Evolutionary conservation across 2,888 invertebrate genomes (phyloP).

Genomic region (Danaus chrysippus): DNA sequence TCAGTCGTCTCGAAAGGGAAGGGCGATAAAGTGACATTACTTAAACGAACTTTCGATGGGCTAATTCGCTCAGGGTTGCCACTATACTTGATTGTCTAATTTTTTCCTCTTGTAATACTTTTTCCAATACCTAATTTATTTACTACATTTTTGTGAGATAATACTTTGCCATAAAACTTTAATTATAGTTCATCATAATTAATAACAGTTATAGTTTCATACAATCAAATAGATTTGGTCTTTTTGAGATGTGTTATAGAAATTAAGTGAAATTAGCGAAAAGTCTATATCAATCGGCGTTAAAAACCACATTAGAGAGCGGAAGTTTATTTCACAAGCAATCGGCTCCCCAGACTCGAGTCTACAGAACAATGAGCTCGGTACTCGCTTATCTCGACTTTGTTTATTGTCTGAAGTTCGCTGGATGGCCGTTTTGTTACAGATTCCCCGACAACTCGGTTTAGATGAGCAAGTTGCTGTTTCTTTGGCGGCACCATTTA

Average conservation of each 20-base stretch:
- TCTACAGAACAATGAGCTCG: constrained; percentile 53
- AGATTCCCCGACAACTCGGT: constrained; percentile 60
- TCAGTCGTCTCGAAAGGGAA: constrained; percentile 61
- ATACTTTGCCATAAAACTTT: too few species aligned
- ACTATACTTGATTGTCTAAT: constrained; percentile 8
- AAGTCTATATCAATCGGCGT: constrained; percentile 9
- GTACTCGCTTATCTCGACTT: constrained; percentile 58
- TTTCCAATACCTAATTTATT: too few species aligned
- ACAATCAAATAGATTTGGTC: too few species aligned
- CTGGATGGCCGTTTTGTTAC: constrained; percentile 66
- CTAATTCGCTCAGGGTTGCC: constrained; percentile 51
- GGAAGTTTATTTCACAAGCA: constrained; percentile 52
- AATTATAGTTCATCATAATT: too few species aligned
- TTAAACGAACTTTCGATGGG: constrained; percentile 78
- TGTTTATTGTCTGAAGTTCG: constrained; percentile 74
- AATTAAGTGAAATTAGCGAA: constrained; percentile 1
- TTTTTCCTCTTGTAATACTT: not conserved
- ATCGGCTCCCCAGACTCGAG: constrained; percentile 42
- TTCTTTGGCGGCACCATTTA: constrained; percentile 46
- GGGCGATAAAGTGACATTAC: constrained; percentile 71
- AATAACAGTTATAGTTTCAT: not conserved
- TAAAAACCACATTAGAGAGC: constrained; percentile 31
- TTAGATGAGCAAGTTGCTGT: constrained; percentile 66
- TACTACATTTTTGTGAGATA: too few species aligned
- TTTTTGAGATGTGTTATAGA: too few species aligned